phyloP scores from a whole-genome alignment of 2,113 vertebrate species.

The Xiphias gladius region DNA sequence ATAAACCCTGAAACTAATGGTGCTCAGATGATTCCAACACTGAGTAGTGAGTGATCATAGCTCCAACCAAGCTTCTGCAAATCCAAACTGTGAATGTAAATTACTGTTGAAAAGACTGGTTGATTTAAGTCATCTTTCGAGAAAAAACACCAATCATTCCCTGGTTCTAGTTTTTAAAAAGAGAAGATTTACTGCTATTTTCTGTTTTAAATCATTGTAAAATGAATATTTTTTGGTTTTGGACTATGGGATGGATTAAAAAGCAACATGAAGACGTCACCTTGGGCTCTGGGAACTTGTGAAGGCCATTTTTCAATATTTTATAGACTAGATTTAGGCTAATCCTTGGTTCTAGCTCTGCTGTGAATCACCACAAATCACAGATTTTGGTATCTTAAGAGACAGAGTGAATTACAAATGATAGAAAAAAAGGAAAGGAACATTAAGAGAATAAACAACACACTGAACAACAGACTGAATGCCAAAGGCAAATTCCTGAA shows the following conservation, averaged over 20 bases:
- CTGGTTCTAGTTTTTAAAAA: background rate
- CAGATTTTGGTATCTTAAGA: background rate
- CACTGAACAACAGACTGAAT: constrained; percentile 48
- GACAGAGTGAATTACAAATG: background rate
- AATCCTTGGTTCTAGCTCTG: background rate
- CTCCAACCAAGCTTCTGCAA: background rate
- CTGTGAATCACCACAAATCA: background rate
- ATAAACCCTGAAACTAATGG: constrained; percentile 55
- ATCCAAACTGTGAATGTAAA: constrained; percentile 36
- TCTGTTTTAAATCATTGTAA: background rate
- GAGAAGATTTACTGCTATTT: background rate
- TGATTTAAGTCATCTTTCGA: background rate
- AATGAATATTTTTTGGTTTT: background rate
- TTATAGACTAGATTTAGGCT: background rate
- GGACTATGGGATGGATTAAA: background rate
- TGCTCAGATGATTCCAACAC: constrained; percentile 43
- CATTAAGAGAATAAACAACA: background rate
- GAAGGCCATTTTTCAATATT: background rate
- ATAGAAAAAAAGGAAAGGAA: background rate
- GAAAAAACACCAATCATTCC: background rate
- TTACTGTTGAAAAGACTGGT: background rate
- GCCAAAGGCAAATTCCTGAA: constrained; percentile 72
- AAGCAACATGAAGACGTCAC: constrained; percentile 3
- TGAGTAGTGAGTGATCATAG: constrained; percentile 25
- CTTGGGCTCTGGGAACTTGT: background rate